Conservation (phyloP, 2,113 vertebrate species). For the Rhynchomys soricoides region DNA sequence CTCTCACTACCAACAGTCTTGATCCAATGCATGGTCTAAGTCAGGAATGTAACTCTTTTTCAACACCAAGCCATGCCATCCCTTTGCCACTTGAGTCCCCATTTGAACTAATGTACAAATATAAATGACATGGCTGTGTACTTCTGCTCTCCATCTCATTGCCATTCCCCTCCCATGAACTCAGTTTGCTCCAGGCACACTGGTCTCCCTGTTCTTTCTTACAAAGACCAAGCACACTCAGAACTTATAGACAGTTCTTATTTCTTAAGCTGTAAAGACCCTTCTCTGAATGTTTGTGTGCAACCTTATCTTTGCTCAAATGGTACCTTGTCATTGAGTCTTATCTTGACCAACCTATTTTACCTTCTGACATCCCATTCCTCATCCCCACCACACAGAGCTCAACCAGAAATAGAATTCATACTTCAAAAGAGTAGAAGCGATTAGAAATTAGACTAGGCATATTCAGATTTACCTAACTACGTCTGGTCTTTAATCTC, state of each 20-base stretch:
- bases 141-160: background rate
- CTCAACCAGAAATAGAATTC: background rate
- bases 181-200: background rate
- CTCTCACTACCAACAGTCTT: background rate
- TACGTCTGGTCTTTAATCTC: background rate
- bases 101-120: background rate
- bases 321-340: background rate
- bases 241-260: background rate
- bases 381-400: background rate
- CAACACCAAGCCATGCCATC: background rate
- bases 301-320: background rate
- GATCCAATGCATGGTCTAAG: background rate
- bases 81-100: background rate
- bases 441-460: background rate
- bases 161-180: background rate
- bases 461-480: background rate
- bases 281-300: background rate
- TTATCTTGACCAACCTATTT: background rate
- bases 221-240: background rate
- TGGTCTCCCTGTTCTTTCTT: background rate
- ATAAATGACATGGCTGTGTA: background rate
- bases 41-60: background rate
- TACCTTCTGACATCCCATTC: background rate
- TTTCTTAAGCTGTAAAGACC: background rate
- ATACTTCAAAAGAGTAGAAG: background rate